Percentiles rank a stretch among this genome's conserved stretches.
Evolutionary conservation across 2,113 vertebrate species (phyloP).

Genomic region (Opisthocomus hoazin): DNA sequence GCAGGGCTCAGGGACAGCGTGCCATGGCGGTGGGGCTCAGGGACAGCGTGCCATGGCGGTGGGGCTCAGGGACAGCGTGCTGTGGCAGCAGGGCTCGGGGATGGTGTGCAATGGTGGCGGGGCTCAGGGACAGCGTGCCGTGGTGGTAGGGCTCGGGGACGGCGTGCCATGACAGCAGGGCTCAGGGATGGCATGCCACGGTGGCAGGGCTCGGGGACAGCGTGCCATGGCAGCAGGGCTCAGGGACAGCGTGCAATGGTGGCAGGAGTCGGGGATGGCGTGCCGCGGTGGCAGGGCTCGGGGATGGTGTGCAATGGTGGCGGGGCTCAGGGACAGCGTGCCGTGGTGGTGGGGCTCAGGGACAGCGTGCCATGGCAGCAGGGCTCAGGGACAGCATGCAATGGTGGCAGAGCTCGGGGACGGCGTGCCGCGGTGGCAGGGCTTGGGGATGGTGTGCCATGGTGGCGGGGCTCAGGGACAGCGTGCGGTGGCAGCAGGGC

Average conservation of each 20-base stretch:
- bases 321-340: neutral
- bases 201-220: fast-evolving
- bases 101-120: fast-evolving
- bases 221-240: neutral
- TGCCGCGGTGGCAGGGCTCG: fast-evolving
- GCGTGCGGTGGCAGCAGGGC: neutral
- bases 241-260: too few species aligned
- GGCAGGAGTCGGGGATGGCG: fast-evolving
- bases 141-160: neutral
- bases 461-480: fast-evolving
- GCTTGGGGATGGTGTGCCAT: too few species aligned
- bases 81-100: neutral
- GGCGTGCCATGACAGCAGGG: fast-evolving
- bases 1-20: too few species aligned
- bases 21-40: neutral
- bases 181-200: too few species aligned
- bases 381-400: too few species aligned
- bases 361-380: fast-evolving
- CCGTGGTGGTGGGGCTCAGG: neutral
- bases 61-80: too few species aligned
- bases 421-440: fast-evolving
- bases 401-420: neutral
- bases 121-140: too few species aligned
- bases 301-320: too few species aligned
- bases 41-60: fast-evolving